These are phyloP conservation scores for Pogonocherus hispidulus DNA, from an alignment of 2,888 invertebrate species.

Conservation along the genomic window DNA sequence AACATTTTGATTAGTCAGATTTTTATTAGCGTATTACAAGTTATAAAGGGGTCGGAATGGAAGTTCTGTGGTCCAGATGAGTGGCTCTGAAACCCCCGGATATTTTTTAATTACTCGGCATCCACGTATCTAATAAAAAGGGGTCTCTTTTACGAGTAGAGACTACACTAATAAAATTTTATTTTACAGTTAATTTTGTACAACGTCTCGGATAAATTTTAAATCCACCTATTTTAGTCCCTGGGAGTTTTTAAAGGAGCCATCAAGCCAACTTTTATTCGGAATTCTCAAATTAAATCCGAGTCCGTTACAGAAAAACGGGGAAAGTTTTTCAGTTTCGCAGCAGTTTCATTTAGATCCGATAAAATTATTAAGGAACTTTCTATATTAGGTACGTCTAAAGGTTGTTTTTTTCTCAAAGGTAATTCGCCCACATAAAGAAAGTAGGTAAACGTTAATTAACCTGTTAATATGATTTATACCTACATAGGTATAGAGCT, in stretches of 20 bases:
- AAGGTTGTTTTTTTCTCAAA: neutral
- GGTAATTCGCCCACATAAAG: neutral
- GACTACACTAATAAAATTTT: constrained; percentile 45
- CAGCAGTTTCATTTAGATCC: neutral
- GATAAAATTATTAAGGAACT: neutral
- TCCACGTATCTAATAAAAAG: constrained; percentile 46
- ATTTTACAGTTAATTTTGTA: constrained; percentile 37
- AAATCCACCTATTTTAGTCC: constrained; percentile 14
- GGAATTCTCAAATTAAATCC: constrained; percentile 5
- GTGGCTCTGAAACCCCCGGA: constrained; percentile 43
- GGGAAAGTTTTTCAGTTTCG: constrained; percentile 5
- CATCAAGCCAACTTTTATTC: constrained; percentile 9
- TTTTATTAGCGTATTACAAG: constrained; percentile 53
- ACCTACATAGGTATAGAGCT: too few species aligned
- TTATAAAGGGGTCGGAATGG: constrained; percentile 44
- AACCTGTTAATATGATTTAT: neutral
- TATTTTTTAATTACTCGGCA: constrained; percentile 51
- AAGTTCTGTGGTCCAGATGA: constrained; percentile 44
- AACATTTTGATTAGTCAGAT: constrained; percentile 58
- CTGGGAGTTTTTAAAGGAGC: constrained; percentile 14
- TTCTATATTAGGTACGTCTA: neutral
- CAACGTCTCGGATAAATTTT: constrained; percentile 24
- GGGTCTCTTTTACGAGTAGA: constrained; percentile 42
- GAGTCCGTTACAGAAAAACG: neutral
- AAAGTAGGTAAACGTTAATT: neutral